Base-by-base conservation (phyloP, 1,140 invertebrate species). In the Babylonia areolata region DNA sequence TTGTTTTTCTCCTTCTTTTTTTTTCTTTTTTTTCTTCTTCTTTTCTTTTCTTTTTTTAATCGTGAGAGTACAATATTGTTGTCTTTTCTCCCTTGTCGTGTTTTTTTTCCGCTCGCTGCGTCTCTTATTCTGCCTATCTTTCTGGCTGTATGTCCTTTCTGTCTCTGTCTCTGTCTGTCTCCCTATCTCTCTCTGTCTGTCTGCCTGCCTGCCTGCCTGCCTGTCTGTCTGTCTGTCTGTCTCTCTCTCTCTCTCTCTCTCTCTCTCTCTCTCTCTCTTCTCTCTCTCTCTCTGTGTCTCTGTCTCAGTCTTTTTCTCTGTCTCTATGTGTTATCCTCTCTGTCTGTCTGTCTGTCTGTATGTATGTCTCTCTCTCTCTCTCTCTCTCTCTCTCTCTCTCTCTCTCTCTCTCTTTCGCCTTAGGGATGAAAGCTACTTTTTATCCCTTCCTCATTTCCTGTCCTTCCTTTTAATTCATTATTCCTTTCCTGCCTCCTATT, bases 211-310 rank as follows among this genome's bases (percentile, higher is more conserved):
- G 0, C 28, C 58, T 64, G 15, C 0, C 6, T 64, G 0, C 28
- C 58, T 64, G 15, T 64, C 2, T 64, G 15, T 64, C 58, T 64
- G 9, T 64, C 58, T 64, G 9, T 64, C 58, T 64, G 9, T 64
- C 58, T 64, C 58, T 64, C 58, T 64, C 58, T 64, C 58, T 64
- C 58, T 64, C 58, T 64, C 58, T 64, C 58, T 64, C 58, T 64
- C 58, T 64, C 58, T 64, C 58, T 64, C 58, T 64, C 58, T 64
- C 58, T 64, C 58, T 64, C 58, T 64, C 58, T 64, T 15, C 58
- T 64, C 9, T 64, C 58, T 64, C 58, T 9, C 9, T 64, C 58
- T 64, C 58, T 64, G 20, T 3, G 15, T 64, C 58, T 64, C 12
- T 1, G 15, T 64, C 12, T 12, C 58, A 23, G 17, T 15, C 58